Percentiles rank a stretch among this genome's conserved stretches.
Evolutionary conservation across 2,888 invertebrate species (phyloP).

Genomic region (Sesia apiformis): DNA sequence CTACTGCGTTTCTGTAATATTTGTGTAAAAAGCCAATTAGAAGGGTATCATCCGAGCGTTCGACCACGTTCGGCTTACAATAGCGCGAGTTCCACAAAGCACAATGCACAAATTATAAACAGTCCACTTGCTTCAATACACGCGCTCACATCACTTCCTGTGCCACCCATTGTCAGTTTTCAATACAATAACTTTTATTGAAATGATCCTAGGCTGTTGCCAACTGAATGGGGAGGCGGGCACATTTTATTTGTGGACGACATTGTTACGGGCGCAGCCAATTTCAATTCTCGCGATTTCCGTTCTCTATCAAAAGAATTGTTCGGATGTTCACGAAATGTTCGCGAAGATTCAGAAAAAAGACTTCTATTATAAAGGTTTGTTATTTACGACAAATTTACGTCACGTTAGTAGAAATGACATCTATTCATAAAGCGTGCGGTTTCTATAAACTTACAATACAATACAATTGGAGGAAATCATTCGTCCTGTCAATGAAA

Average conservation of each 20-base stretch:
- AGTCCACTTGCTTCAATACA: conserved; percentile 69
- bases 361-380: conserved; percentile 8
- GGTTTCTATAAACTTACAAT: conserved; percentile 30
- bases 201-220: conserved; percentile 60
- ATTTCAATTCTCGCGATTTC: conserved; percentile 60
- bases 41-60: conserved; percentile 39
- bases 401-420: conserved; percentile 31
- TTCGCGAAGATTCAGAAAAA: conserved; percentile 35
- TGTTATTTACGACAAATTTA: conserved; percentile 42
- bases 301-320: conserved; percentile 52
- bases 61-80: conserved; percentile 30
- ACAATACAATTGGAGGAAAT: conserved; percentile 31
- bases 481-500: conserved; percentile 34
- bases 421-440: conserved; percentile 23
- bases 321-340: conserved; percentile 40
- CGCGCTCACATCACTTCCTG: conserved; percentile 67
- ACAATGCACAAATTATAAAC: conserved; percentile 74
- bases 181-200: conserved; percentile 73
- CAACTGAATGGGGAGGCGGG: conserved; percentile 37
- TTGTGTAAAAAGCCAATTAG: conserved; percentile 60
- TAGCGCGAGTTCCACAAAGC: conserved; percentile 41
- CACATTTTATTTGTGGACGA: conserved; percentile 55
- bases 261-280: conserved; percentile 51
- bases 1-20: background rate
- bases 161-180: conserved; percentile 61